Evolutionary conservation across 2,888 invertebrate species (phyloP).

Genomic region (Stictocephala bisonia): DNA sequence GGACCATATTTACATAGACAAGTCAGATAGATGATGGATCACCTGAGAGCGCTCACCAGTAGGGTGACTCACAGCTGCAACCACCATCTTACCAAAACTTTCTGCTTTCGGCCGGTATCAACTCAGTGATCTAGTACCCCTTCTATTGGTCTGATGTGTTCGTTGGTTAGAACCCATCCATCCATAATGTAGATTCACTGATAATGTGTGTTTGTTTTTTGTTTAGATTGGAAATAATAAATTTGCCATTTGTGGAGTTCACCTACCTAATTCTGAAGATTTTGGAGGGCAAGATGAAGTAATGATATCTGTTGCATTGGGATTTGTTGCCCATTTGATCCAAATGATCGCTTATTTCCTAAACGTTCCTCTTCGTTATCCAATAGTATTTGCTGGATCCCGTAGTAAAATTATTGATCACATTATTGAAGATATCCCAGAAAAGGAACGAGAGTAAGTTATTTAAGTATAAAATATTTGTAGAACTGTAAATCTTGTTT

Average conservation of each 20-base stretch:
- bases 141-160: no score
- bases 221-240: conserved; percentile 67
- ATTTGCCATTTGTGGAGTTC: conserved; percentile 74
- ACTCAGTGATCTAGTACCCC: background rate
- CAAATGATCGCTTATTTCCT: conserved; percentile 85
- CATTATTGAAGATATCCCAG: conserved; percentile 75
- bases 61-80: no score
- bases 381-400: conserved; percentile 83
- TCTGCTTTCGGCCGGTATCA: background rate
- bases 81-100: no score
- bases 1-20: no score
- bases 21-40: no score
- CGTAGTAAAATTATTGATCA: conserved; percentile 84
- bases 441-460: conserved; percentile 75
- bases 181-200: no score
- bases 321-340: conserved; percentile 86
- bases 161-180: no score
- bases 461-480: no score
- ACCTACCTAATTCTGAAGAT: conserved; percentile 77
- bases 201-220: no score
- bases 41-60: no score
- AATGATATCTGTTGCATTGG: conserved; percentile 85
- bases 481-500: no score
- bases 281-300: conserved; percentile 73
- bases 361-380: conserved; percentile 87